Percentiles rank a stretch among this genome's conserved stretches.
These are phyloP conservation scores for rabbit (Oryctolagus cuniculus) DNA, from an alignment of 2,113 vertebrate species.

Conservation along the genomic window mOryCun1.1 NC_091438.1:50618001-50618500, in stretches of 20 bases:
- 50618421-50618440: neutral
- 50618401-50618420: neutral
- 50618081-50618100: constrained; percentile 29
- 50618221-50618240: neutral
- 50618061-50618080: constrained; percentile 22
- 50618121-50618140: constrained; percentile 26
- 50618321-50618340: constrained; percentile 23
- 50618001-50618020: constrained; percentile 5
- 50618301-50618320: constrained; percentile 10
- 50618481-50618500: constrained; percentile 60
- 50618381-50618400: constrained; percentile 28
- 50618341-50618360: neutral
- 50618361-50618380: neutral
- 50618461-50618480: constrained; percentile 14
- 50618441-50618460: neutral
- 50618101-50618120: neutral
- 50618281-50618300: neutral
- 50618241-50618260: neutral
- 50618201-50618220: constrained; percentile 27
- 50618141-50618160: constrained; percentile 1
- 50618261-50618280: neutral
- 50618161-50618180: constrained; percentile 55
- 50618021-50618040: neutral
- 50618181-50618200: constrained; percentile 27
- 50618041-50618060: neutral